These are phyloP conservation scores for Bombyx mandarina DNA, from an alignment of 1,140 invertebrate genomes.

Conservation along the genomic window DNA sequence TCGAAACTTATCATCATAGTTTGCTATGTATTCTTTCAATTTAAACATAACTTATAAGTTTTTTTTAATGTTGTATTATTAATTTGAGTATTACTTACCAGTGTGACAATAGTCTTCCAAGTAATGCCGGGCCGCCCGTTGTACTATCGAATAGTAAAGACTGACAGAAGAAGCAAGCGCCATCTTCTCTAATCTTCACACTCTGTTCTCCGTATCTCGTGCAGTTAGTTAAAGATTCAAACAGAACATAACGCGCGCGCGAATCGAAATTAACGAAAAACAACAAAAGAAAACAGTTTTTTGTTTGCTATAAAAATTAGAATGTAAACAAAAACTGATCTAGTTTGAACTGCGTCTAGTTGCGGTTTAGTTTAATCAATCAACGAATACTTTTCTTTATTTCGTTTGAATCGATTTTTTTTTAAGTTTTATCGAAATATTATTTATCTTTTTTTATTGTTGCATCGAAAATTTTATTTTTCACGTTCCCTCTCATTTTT, in stretches of 20 bases:
- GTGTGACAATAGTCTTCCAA: constrained; percentile 70
- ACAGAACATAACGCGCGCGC: constrained; percentile 38
- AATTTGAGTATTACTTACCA: constrained; percentile 35
- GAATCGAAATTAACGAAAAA: constrained; percentile 10
- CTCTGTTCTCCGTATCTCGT: constrained; percentile 32
- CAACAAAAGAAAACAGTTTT: constrained; percentile 34
- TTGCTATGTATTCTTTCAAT: too few species aligned
- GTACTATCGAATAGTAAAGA: constrained; percentile 70
- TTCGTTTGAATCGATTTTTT: too few species aligned
- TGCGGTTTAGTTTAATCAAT: constrained; percentile 27
- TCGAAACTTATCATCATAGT: too few species aligned
- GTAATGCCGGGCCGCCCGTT: constrained; percentile 67
- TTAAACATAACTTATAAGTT: background rate
- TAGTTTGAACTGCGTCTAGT: constrained; percentile 63
- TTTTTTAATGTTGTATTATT: constrained; percentile 1
- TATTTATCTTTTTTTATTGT: too few species aligned
- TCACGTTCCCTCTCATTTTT: too few species aligned
- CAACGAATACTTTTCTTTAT: too few species aligned
- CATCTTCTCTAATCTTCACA: constrained; percentile 51
- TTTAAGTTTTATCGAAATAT: too few species aligned
- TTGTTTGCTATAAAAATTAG: constrained; percentile 16
- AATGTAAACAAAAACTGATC: constrained; percentile 40
- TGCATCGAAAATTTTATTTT: constrained; percentile 19
- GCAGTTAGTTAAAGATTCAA: constrained; percentile 49
- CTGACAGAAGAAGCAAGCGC: constrained; percentile 70